phyloP scores from a whole-genome alignment of 2,888 invertebrate genomes.

The Chesias legatella region DNA sequence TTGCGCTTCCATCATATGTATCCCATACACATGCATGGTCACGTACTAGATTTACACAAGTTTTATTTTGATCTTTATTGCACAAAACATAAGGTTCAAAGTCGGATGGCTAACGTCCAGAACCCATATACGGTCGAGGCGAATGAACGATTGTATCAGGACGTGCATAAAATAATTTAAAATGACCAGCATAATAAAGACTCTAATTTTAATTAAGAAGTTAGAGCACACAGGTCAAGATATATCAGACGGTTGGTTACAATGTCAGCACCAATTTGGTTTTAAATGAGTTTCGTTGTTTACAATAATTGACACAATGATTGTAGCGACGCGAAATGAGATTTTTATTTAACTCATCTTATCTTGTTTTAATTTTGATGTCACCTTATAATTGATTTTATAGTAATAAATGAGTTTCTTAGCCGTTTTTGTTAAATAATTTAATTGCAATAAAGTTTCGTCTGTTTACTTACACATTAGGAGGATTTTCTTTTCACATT shows the following conservation, averaged over 20 bases:
- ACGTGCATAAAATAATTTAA: conserved; percentile 54
- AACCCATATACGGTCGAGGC: conserved; percentile 39
- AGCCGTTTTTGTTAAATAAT: too few relatives aligned
- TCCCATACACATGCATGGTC: conserved; percentile 40
- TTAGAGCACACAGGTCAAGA: conserved; percentile 19
- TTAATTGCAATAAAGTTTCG: too few relatives aligned
- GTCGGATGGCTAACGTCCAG: conserved; percentile 28
- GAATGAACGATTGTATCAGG: conserved; percentile 58
- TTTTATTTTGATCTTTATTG: conserved; percentile 12
- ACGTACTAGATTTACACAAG: conserved; percentile 30
- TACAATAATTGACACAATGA: conserved; percentile 10
- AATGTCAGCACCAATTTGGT: conserved; percentile 47
- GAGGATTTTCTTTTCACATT: neutral
- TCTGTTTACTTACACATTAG: too few relatives aligned
- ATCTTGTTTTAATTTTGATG: too few relatives aligned
- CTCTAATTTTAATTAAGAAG: conserved; percentile 23
- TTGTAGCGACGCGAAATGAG: conserved; percentile 13
- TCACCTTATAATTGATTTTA: too few relatives aligned
- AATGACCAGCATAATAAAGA: conserved; percentile 31
- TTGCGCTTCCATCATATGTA: conserved; percentile 37
- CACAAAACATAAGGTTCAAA: conserved; percentile 10
- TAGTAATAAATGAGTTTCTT: neutral
- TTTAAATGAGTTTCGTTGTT: conserved; percentile 40
- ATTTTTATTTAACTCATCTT: conserved; percentile 6
- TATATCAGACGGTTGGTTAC: conserved; percentile 34